Conservation (phyloP, 2,888 invertebrate species). For the Aphidoletes aphidimyza region DNA sequence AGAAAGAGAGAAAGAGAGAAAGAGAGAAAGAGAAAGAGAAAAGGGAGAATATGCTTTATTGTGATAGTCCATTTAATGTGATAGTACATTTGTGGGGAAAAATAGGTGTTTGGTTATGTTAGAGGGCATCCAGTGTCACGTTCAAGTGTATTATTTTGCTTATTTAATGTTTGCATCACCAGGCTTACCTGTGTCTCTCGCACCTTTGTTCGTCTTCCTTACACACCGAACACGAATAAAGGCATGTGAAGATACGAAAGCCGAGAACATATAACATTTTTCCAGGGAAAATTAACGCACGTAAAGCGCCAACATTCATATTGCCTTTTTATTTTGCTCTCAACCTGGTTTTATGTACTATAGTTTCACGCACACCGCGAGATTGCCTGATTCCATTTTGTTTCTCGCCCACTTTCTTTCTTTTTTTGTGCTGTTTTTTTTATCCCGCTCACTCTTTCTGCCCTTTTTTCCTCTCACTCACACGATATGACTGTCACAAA, state of each 20-base stretch:
- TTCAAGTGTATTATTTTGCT: neutral
- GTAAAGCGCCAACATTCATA: neutral
- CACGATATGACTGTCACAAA: too few species aligned
- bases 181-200: too few species aligned
- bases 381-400: neutral
- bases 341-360: neutral
- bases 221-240: neutral
- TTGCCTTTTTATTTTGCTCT: neutral
- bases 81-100: neutral
- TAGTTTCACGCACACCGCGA: neutral
- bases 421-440: too few species aligned
- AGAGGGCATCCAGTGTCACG: neutral
- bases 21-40: too few species aligned
- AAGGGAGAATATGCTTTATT: neutral
- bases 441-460: too few species aligned
- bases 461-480: too few species aligned
- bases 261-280: neutral
- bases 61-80: neutral
- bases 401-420: too few species aligned
- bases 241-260: neutral
- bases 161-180: constrained; percentile 8
- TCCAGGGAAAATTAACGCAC: neutral
- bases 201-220: too few species aligned
- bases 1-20: neutral
- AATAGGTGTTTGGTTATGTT: neutral